Conservation (phyloP, 1,140 invertebrate genomes). For the Drosophila neocordata region DNA sequence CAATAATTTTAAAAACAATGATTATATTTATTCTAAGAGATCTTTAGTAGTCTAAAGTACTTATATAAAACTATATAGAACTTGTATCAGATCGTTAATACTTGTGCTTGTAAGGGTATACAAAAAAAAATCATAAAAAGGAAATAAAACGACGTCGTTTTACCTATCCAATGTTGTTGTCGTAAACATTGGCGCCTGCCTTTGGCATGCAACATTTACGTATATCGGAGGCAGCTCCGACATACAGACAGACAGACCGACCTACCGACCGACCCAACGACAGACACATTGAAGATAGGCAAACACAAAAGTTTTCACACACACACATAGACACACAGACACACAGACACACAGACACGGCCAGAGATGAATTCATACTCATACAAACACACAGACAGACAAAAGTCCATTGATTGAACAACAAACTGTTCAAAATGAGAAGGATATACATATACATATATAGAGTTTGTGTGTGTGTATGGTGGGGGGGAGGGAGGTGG, state of each 20-base stretch:
- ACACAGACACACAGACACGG: slow-evolving; percentile 18
- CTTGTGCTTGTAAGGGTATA: not conserved
- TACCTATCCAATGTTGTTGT: slow-evolving; percentile 62
- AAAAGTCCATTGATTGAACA: slow-evolving; percentile 78
- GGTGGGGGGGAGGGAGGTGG: not conserved
- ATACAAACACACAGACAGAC: slow-evolving; percentile 17
- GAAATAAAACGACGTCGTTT: slow-evolving; percentile 62
- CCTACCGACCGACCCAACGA: not conserved
- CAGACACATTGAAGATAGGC: slow-evolving; percentile 47
- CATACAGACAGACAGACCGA: not conserved
- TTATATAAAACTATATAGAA: not conserved
- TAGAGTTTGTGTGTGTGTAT: not conserved
- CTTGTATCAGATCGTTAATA: not conserved
- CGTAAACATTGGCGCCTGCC: slow-evolving; percentile 72
- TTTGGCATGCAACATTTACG: slow-evolving; percentile 61
- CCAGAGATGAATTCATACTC: not conserved
- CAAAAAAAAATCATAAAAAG: slow-evolving; percentile 53
- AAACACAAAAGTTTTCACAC: slow-evolving; percentile 47
- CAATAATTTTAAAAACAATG: too few relatives aligned
- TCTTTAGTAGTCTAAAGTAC: too few relatives aligned
- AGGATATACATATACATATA: not conserved
- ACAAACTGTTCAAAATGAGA: slow-evolving; percentile 32
- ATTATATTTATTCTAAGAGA: too few relatives aligned
- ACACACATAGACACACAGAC: slow-evolving; percentile 39
- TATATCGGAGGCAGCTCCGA: slow-evolving; percentile 41